Conservation (phyloP, 2,888 invertebrate species). For the Gasteruption jaculator region DNA sequence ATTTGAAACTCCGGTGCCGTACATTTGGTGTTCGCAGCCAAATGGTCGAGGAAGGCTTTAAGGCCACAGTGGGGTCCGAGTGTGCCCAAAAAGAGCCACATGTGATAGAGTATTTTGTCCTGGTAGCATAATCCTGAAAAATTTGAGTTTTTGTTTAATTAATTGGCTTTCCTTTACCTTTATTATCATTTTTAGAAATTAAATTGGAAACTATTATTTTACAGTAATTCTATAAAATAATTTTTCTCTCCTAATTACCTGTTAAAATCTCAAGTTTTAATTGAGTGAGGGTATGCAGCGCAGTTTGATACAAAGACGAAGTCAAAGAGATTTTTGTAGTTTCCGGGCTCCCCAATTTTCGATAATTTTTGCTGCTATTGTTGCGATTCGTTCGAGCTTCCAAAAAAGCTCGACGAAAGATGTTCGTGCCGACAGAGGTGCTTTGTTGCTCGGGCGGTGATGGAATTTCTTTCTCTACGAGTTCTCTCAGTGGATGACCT, state of each 20-base stretch:
- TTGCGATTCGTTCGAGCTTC: slow-evolving; percentile 60
- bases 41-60: slow-evolving; percentile 80
- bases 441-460: slow-evolving; percentile 46
- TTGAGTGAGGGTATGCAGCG: slow-evolving; percentile 84
- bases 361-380: slow-evolving; percentile 63
- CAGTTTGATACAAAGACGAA: slow-evolving; percentile 89
- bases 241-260: slow-evolving; percentile 54
- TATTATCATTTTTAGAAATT: not conserved
- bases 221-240: not conserved
- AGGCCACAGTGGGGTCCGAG: slow-evolving; percentile 86
- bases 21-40: slow-evolving; percentile 75
- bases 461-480: slow-evolving; percentile 52
- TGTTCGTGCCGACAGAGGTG: slow-evolving; percentile 53
- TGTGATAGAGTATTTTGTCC: slow-evolving; percentile 80
- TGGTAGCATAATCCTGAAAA: slow-evolving; percentile 95
- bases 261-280: slow-evolving; percentile 89
- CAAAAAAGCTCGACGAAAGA: slow-evolving; percentile 58
- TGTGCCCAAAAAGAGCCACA: slow-evolving; percentile 88
- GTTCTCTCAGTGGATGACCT: slow-evolving; percentile 53
- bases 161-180: not conserved
- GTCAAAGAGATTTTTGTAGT: slow-evolving; percentile 79
- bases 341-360: slow-evolving; percentile 77
- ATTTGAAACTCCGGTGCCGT: slow-evolving; percentile 88
- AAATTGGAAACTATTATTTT: not conserved
- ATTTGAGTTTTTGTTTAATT: no score